Base-by-base conservation (phyloP, 2,888 invertebrate genomes). In the Diabrotica balteata region DNA sequence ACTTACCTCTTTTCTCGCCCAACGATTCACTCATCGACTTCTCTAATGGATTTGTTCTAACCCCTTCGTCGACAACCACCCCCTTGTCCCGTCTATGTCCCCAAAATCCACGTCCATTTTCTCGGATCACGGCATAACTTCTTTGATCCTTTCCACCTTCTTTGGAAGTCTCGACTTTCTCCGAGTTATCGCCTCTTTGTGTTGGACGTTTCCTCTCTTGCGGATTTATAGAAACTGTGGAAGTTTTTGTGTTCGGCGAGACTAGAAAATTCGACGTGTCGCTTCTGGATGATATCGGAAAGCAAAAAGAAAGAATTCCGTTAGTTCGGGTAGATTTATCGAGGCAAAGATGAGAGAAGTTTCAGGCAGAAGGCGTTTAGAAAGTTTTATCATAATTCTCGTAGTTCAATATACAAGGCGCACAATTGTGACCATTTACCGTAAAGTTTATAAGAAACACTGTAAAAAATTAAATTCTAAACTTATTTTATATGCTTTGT, bases 161-260 rank as follows among this genome's bases (percentile, higher is more conserved):
- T 59, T 59, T 50, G 50, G n/a, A 43, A 50, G 9, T 45, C 11
- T 17, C 8, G 11, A 10, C 11, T 8, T 52, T 53, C n/a, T 10
- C 62, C 44, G 71, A 58, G 55, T 71, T 71, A 59, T 71, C 63
- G 58, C 71, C 60, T 63, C 71, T 63, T 63, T 69, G 71, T 59
- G 63, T 63, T 67, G 69, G 71, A 17, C 46, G 45, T 9, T 43
- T 51, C 53, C 45, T 46, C 17, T 52, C 60, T 44, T 43, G 51
- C 17, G 43, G 44, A 61, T 61, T 61, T 61, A 61, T 61, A 10
- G 61, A 22, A 11, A 55, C 55, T 11, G 17, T 11, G 11, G 45
- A 46, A 52, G 61, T 7, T 46, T 45, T 61, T 61, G 9, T 61
- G 45, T 6, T 46, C 11, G 7, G 45, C 11, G 44, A 10, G 32